Conservation (phyloP, 1,140 invertebrate genomes). For the Procambarus virginalis region DNA sequence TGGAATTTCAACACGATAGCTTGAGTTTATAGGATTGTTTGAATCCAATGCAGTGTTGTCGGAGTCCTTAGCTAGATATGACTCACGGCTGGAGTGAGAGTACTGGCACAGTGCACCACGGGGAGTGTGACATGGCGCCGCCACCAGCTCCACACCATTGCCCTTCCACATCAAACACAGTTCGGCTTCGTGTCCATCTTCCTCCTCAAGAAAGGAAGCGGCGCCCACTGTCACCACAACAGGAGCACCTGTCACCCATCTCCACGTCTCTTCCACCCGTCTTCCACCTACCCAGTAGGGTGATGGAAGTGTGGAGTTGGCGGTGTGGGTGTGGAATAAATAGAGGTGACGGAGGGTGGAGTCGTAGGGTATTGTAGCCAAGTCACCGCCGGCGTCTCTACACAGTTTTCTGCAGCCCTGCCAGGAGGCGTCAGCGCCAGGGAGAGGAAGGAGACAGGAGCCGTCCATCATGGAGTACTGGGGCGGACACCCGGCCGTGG, state of each 20-base stretch:
- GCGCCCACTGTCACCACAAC: background rate
- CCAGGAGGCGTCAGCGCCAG: slow-evolving; percentile 26
- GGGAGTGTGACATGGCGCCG: slow-evolving; percentile 7
- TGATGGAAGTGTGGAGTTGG: background rate
- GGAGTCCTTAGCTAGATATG: background rate
- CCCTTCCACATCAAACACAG: background rate
- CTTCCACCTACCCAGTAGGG: slow-evolving; percentile 35
- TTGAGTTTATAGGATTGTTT: background rate
- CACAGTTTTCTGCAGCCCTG: slow-evolving; percentile 2
- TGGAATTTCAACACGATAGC: no score
- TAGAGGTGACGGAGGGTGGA: background rate
- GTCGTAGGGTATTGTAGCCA: background rate
- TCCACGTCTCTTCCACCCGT: slow-evolving; percentile 10
- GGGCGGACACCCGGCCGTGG: background rate
- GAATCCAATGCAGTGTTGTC: background rate
- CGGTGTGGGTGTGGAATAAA: background rate
- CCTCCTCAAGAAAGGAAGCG: background rate
- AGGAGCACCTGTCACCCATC: slow-evolving; percentile 20
- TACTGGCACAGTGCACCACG: slow-evolving; percentile 20
- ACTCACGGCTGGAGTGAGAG: background rate
- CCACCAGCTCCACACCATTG: background rate
- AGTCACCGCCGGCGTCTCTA: slow-evolving; percentile 21
- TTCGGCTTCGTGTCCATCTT: background rate
- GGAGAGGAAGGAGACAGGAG: slow-evolving; percentile 7
- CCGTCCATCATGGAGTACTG: background rate